Evolutionary conservation across 2,113 vertebrate species (phyloP).

Genomic region (Toxotes jaculatrix): DNA sequence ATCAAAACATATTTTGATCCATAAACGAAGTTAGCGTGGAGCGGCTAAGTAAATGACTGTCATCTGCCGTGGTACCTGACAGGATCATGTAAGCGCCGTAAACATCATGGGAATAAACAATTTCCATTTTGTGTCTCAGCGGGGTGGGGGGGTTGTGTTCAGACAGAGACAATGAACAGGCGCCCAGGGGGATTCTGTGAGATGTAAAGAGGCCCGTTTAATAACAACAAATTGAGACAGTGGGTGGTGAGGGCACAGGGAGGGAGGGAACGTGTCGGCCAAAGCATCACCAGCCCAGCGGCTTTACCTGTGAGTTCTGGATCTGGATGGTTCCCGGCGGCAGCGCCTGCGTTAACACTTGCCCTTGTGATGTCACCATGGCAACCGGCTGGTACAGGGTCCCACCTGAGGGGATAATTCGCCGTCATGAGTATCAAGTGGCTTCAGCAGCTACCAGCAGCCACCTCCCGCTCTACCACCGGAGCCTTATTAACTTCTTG

Average conservation of each 20-base stretch:
- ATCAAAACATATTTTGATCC: background rate
- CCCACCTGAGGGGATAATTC: slow-evolving; percentile 89
- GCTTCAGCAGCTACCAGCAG: slow-evolving; percentile 57
- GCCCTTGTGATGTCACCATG: slow-evolving; percentile 99
- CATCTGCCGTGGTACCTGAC: slow-evolving; percentile 19
- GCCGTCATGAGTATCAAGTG: slow-evolving; percentile 70
- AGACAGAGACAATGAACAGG: slow-evolving; percentile 60
- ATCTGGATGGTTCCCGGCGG: slow-evolving; percentile 96
- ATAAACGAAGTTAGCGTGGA: background rate
- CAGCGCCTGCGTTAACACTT: slow-evolving; percentile 95
- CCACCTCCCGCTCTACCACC: slow-evolving; percentile 11
- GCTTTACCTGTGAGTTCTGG: slow-evolving; percentile 95
- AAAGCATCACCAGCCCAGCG: slow-evolving; percentile 2
- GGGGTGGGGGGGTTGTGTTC: slow-evolving; percentile 46
- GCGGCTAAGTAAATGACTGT: background rate
- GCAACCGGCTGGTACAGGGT: slow-evolving; percentile 98
- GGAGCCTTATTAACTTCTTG: slow-evolving; percentile 53
- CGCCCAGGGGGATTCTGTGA: slow-evolving; percentile 15
- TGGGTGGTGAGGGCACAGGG: slow-evolving; percentile 5
- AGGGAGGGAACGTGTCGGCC: background rate
- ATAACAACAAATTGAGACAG: slow-evolving; percentile 56
- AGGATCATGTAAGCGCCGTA: slow-evolving; percentile 15
- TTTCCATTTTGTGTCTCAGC: slow-evolving; percentile 61
- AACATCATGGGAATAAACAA: slow-evolving; percentile 59
- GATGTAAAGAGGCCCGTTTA: slow-evolving; percentile 53